phyloP scores from a whole-genome alignment of 30 jellyfish, hydroid and myxozoan species.

The Hydractinia symbiolongicarpus region DNA sequence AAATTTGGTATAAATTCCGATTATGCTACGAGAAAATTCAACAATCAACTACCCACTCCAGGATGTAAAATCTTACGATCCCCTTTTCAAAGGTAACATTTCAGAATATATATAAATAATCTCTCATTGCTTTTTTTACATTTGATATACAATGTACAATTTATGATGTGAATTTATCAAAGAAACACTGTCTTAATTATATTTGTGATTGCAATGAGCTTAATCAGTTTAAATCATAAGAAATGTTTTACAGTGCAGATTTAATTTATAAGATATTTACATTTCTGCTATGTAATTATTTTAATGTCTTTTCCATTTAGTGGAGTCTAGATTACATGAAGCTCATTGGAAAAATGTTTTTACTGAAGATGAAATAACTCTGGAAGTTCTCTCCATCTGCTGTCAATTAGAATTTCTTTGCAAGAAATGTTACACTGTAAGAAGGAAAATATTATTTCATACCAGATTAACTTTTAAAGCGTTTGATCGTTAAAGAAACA shows the following conservation, averaged over 20 bases:
- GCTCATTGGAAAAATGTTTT: conserved; percentile 12
- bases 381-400: conserved; percentile 28
- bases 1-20: not conserved
- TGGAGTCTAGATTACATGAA: conserved; percentile 20
- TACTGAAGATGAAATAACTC: conserved; percentile 19
- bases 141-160: not conserved
- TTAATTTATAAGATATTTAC: no score
- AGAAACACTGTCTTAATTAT: not conserved
- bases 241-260: not conserved
- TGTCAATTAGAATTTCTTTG: conserved; percentile 23
- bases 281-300: no score
- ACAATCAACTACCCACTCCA: not conserved
- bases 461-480: no score
- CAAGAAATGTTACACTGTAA: conserved; percentile 4
- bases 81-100: not conserved
- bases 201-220: not conserved
- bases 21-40: not conserved
- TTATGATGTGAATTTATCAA: not conserved
- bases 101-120: not conserved
- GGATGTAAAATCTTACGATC: conserved; percentile 1
- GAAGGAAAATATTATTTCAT: not conserved
- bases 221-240: not conserved
- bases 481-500: no score
- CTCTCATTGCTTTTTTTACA: no score
- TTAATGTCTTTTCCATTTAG: not conserved